A percentile compares a stretch with the other conserved stretches of the same genome.
Evolutionary conservation across 2,888 invertebrate genomes (phyloP).

Genomic region (Synergus japonicus): DNA sequence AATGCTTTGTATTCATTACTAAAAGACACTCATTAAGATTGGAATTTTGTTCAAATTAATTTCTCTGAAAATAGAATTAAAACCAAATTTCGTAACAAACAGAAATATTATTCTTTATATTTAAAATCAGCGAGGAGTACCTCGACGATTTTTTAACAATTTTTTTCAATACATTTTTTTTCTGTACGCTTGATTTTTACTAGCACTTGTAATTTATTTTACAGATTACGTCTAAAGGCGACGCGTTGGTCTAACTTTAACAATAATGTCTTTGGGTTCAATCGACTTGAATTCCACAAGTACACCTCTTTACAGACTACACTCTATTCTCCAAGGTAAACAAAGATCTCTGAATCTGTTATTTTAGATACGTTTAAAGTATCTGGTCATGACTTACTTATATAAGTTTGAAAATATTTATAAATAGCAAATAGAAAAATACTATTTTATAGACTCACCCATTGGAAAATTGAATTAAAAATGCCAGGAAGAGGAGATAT

Average conservation of each 20-base stretch:
- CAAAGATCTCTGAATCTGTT: background rate
- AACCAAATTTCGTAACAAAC: background rate
- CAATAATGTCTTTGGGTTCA: background rate
- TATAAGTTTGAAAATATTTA: conserved; percentile 1
- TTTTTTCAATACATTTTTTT: background rate
- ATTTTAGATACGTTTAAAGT: background rate
- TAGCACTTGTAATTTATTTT: background rate
- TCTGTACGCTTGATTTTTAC: background rate
- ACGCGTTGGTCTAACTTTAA: background rate
- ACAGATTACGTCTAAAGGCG: background rate
- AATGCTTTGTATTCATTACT: background rate
- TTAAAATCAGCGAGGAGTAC: no score
- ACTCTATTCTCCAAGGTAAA: background rate
- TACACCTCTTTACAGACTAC: background rate
- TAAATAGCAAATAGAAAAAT: background rate
- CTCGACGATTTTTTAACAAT: no score
- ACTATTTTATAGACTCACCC: conserved; percentile 4
- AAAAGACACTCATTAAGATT: background rate
- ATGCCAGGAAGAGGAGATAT: background rate
- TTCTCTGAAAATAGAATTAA: background rate
- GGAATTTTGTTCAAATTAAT: background rate
- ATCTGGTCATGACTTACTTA: background rate
- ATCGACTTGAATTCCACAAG: background rate
- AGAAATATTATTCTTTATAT: background rate
- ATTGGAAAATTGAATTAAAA: conserved; percentile 5